These are phyloP conservation scores for Sebastes cheni DNA, from an alignment of 2,797 vertebrate genomes.

Conservation along the genomic window DNA sequence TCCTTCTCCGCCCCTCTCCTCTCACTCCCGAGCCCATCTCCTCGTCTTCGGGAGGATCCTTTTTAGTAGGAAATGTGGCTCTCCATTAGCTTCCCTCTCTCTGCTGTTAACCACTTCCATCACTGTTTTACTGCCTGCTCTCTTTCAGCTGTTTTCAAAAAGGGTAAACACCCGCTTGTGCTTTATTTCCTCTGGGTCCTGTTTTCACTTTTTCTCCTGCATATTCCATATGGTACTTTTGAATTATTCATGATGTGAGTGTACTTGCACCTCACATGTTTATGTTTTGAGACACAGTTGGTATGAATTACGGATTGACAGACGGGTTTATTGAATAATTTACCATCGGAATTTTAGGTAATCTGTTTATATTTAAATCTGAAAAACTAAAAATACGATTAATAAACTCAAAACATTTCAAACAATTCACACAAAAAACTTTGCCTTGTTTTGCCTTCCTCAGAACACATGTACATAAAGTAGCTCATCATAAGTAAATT, in stretches of 20 bases:
- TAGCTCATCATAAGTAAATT: neutral
- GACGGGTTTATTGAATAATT: neutral
- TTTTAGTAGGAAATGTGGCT: slow-evolving; percentile 63
- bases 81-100: slow-evolving; percentile 55
- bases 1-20: slow-evolving; percentile 54
- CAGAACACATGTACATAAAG: too few species aligned
- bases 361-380: neutral
- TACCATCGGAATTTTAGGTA: neutral
- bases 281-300: slow-evolving; percentile 47
- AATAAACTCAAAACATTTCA: too few species aligned
- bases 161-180: slow-evolving; percentile 39
- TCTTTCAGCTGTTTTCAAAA: slow-evolving; percentile 31
- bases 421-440: too few species aligned
- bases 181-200: slow-evolving; percentile 25
- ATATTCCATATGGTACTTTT: slow-evolving; percentile 27
- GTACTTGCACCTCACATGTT: neutral
- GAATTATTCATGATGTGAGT: slow-evolving; percentile 35
- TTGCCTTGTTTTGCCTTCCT: too few species aligned
- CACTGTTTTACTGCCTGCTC: slow-evolving; percentile 33
- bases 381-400: neutral
- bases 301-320: slow-evolving; percentile 8
- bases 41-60: slow-evolving; percentile 53
- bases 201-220: slow-evolving; percentile 3
- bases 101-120: slow-evolving; percentile 57
- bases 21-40: slow-evolving; percentile 64